phyloP scores from a whole-genome alignment of 2,888 invertebrate genomes.

The Mesopsocus fuscifrons region DNA sequence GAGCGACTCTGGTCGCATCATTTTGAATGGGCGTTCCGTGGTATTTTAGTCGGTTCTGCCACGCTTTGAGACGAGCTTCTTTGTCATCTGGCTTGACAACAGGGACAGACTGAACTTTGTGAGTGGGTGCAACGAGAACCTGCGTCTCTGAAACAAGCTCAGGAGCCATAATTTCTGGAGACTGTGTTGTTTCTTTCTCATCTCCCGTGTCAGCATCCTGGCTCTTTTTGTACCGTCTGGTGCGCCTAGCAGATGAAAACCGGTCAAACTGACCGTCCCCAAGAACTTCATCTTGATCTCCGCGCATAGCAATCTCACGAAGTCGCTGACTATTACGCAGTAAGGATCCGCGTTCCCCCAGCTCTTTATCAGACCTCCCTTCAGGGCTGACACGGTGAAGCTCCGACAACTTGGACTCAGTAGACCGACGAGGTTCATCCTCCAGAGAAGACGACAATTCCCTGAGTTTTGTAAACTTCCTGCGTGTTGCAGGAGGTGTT shows the following conservation, averaged over 20 bases:
- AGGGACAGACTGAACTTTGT: conserved; percentile 34
- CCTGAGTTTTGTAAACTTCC: conserved; percentile 2
- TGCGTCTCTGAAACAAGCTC: conserved; percentile 32
- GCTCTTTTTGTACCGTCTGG: conserved; percentile 51
- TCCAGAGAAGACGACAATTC: conserved; percentile 17
- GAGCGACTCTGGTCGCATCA: conserved; percentile 21
- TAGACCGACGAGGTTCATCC: conserved; percentile 23
- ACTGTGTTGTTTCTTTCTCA: conserved; percentile 16
- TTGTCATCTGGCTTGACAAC: conserved; percentile 33
- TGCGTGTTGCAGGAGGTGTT: conserved; percentile 65
- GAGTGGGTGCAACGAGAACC: conserved; percentile 30
- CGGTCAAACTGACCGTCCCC: conserved; percentile 70
- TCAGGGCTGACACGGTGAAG: conserved; percentile 13
- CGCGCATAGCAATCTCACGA: conserved; percentile 14
- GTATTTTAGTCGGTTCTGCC: conserved; percentile 48
- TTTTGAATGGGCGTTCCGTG: conserved; percentile 20
- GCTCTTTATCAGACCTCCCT: conserved; percentile 13
- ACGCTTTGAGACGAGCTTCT: conserved; percentile 39
- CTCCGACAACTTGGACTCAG: conserved; percentile 18
- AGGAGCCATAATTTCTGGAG: conserved; percentile 19
- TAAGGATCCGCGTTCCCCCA: conserved; percentile 3
- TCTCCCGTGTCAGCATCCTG: conserved; percentile 22
- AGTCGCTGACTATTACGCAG: conserved; percentile 3
- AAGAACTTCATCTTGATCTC: conserved; percentile 30
- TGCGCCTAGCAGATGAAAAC: conserved; percentile 61